phyloP scores from a whole-genome alignment of 2,113 vertebrate genomes.

The Rhombomys opimus region DNA sequence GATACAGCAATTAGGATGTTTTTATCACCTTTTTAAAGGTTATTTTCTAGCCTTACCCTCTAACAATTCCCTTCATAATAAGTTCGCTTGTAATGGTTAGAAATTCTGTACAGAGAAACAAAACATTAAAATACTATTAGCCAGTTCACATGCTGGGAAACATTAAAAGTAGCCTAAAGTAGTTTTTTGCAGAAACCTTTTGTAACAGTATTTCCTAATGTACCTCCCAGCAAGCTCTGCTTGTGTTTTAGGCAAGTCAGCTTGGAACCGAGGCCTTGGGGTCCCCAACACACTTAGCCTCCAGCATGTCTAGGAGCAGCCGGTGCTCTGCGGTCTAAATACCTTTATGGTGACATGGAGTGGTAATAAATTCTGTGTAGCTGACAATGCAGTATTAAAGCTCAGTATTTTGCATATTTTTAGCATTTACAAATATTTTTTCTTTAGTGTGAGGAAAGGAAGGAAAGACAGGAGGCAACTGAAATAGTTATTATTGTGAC shows the following conservation, averaged over 20 bases:
- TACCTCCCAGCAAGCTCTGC: slow-evolving; percentile 53
- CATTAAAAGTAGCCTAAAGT: slow-evolving; percentile 47
- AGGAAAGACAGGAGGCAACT: slow-evolving; percentile 45
- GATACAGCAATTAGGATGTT: background rate
- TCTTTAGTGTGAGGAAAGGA: slow-evolving; percentile 79
- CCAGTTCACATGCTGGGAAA: slow-evolving; percentile 53
- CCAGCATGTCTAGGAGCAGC: slow-evolving; percentile 32
- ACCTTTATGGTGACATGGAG: slow-evolving; percentile 36
- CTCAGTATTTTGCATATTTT: slow-evolving; percentile 80
- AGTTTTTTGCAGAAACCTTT: slow-evolving; percentile 50
- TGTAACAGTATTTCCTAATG: slow-evolving; percentile 41
- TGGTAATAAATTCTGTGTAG: slow-evolving; percentile 50
- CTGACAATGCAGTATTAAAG: slow-evolving; percentile 76
- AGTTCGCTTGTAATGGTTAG: slow-evolving; percentile 18
- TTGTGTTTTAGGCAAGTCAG: background rate
- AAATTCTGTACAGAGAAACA: slow-evolving; percentile 28
- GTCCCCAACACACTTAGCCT: slow-evolving; percentile 18
- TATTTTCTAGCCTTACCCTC: background rate
- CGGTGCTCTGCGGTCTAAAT: slow-evolving; percentile 24
- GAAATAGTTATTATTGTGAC: background rate
- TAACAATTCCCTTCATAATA: background rate
- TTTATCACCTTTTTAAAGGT: background rate
- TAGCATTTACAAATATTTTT: slow-evolving; percentile 79
- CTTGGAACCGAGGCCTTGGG: background rate
- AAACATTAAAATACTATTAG: background rate